These are phyloP conservation scores for Perodicticus potto DNA, from an alignment of 2,797 vertebrate species.

Conservation along the genomic window DNA sequence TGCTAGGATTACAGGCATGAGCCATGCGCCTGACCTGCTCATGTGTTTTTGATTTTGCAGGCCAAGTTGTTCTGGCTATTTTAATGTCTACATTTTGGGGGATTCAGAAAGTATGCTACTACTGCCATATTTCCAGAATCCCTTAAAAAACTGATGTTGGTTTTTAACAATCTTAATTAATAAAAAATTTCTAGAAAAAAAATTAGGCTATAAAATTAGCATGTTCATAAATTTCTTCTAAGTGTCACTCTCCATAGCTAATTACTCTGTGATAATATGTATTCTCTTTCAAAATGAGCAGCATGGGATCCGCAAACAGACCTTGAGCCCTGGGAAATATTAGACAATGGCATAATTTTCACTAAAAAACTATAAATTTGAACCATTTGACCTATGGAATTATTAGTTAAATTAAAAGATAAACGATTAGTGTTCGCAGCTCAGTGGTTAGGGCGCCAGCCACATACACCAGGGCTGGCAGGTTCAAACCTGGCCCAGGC, in stretches of 20 bases:
- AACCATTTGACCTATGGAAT: slow-evolving; percentile 20
- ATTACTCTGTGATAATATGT: background rate
- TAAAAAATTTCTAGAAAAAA: slow-evolving; percentile 30
- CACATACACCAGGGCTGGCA: no score
- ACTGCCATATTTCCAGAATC: background rate
- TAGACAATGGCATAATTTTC: slow-evolving; percentile 35
- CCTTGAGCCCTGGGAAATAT: background rate
- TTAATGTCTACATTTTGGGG: background rate
- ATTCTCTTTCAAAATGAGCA: slow-evolving; percentile 10
- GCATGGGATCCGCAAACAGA: background rate
- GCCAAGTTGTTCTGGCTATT: background rate
- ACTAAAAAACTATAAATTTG: slow-evolving; percentile 38
- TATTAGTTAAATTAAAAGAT: slow-evolving; percentile 54
- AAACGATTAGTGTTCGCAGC: background rate
- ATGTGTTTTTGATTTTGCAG: background rate
- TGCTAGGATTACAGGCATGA: no score
- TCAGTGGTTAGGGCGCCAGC: no score
- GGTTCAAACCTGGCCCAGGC: no score
- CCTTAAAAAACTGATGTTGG: slow-evolving; percentile 35
- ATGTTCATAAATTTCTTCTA: slow-evolving; percentile 9
- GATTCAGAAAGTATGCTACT: background rate
- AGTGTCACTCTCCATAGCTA: slow-evolving; percentile 21
- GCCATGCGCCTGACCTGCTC: background rate
- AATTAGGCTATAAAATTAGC: slow-evolving; percentile 39
- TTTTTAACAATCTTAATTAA: slow-evolving; percentile 54